These are phyloP conservation scores for Drosophila repletoides DNA, from an alignment of 1,140 invertebrate species.

Conservation along the genomic window DNA sequence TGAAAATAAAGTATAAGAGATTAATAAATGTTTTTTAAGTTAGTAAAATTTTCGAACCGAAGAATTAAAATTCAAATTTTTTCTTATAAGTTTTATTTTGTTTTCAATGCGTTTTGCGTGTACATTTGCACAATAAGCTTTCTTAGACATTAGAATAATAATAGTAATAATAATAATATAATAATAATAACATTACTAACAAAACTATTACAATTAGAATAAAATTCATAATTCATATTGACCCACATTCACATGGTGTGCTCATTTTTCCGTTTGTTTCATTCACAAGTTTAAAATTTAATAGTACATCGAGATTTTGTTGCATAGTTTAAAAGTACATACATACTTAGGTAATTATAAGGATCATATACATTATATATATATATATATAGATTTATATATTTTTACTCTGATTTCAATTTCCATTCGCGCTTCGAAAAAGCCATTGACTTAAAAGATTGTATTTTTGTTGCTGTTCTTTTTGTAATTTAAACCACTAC, in stretches of 20 bases:
- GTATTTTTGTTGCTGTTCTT: conserved; percentile 18
- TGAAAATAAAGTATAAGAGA: too few relatives aligned
- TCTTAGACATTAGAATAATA: conserved; percentile 58
- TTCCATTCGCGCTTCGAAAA: conserved; percentile 26
- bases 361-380: conserved; percentile 48
- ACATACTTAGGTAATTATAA: conserved; percentile 41
- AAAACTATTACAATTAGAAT: conserved; percentile 78
- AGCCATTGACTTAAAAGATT: conserved; percentile 56
- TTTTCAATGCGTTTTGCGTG: conserved; percentile 76
- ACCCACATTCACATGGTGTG: conserved; percentile 45
- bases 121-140: conserved; percentile 78
- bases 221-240: conserved; percentile 74
- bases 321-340: conserved; percentile 66
- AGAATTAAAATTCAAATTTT: too few relatives aligned
- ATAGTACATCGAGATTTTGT: conserved; percentile 77
- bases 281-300: conserved; percentile 70
- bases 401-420: conserved; percentile 12
- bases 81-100: conserved; percentile 73
- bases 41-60: too few relatives aligned
- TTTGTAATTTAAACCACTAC: conserved; percentile 59
- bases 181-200: conserved; percentile 79
- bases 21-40: too few relatives aligned
- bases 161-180: conserved; percentile 63
- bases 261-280: too few relatives aligned
- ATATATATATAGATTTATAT: conserved; percentile 22